Evolutionary conservation across 1,140 invertebrate genomes (phyloP).

Genomic region (Cyphomyrmex costatus): DNA sequence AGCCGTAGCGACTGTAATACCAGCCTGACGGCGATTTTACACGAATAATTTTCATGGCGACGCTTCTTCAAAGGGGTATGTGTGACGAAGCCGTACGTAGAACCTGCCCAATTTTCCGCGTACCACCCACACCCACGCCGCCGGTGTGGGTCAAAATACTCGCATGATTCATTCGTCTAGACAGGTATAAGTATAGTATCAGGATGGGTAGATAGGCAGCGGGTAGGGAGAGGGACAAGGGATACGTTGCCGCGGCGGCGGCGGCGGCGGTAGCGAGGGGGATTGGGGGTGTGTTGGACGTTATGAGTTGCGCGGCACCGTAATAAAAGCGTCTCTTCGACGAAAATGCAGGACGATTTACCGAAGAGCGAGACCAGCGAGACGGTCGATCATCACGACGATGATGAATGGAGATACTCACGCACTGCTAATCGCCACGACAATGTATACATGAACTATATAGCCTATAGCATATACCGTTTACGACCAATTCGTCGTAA

Average conservation of each 20-base stretch:
- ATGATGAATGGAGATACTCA: conserved; percentile 68
- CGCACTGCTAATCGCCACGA: conserved; percentile 60
- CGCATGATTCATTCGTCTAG: conserved; percentile 77
- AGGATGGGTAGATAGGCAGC: conserved; percentile 41
- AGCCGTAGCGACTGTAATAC: background rate
- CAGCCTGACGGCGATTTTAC: background rate
- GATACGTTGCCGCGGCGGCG: background rate
- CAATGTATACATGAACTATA: conserved; percentile 62
- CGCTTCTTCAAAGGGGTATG: conserved; percentile 56
- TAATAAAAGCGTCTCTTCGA: conserved; percentile 74
- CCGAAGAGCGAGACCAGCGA: conserved; percentile 40
- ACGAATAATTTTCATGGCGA: conserved; percentile 52
- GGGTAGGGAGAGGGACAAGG: conserved; percentile 26
- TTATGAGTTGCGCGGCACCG: conserved; percentile 61
- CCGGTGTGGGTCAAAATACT: conserved; percentile 73
- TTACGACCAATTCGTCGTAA: conserved; percentile 61
- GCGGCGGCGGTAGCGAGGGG: background rate
- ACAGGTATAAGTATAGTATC: conserved; percentile 76
- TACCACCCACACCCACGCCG: conserved; percentile 70
- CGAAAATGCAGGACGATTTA: conserved; percentile 75
- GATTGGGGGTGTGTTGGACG: conserved; percentile 15
- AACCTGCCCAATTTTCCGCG: conserved; percentile 75
- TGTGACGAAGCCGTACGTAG: conserved; percentile 66
- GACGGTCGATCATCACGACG: conserved; percentile 34
- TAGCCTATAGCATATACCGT: conserved; percentile 45